Evolutionary conservation across 1,140 invertebrate species (phyloP), one percentile per base, ranked within the genome.

Genomic region (Drosophila equinoxialis): DNA sequence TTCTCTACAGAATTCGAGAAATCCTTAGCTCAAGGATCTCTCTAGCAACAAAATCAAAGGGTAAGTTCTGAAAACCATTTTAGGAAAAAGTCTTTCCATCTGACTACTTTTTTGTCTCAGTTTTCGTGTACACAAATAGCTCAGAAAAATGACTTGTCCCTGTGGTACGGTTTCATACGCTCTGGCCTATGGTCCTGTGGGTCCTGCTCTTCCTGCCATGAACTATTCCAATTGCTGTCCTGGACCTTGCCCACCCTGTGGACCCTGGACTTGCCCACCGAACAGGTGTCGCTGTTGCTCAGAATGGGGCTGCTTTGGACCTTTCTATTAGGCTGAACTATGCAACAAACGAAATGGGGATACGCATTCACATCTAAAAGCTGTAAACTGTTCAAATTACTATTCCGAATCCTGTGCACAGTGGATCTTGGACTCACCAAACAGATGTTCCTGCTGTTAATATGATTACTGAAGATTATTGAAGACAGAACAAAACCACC

Each of bases 181-280:
- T 20, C 57, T 87, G 55, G 57, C 77, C 4, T 87, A 83, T 20
- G 84, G 84, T 20, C 84, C 84, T 0, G 84, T 87, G 0, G 84
- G 84, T 17, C 84, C 84, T 3, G 84, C 84, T 0, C 26, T 87
- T 17, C 84, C 84, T 1, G 84, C 84, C 14, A 83, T 89, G 80
- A 85, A 79, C 20, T 85, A 85, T 20, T 26, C n/a, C 0, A 85
- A 68, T 39, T 89, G 80, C 62, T 87, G 81, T 11, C 72, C 84
- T 7, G 84, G 84, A 11, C 84, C 84, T 20, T 65, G 70, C 37
- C 84, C 84, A 1, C 84, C 84, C 0, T 89, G 84, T 33, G 84
- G 84, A 20, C 84, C 84, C 17, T 89, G 84, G 84, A 89, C 84
- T 0, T 89, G 84, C 39, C 77, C 84, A 0, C 80, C 84, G 0